phyloP scores from a whole-genome alignment of 2,888 invertebrate species.

The Microchrysa polita region DNA sequence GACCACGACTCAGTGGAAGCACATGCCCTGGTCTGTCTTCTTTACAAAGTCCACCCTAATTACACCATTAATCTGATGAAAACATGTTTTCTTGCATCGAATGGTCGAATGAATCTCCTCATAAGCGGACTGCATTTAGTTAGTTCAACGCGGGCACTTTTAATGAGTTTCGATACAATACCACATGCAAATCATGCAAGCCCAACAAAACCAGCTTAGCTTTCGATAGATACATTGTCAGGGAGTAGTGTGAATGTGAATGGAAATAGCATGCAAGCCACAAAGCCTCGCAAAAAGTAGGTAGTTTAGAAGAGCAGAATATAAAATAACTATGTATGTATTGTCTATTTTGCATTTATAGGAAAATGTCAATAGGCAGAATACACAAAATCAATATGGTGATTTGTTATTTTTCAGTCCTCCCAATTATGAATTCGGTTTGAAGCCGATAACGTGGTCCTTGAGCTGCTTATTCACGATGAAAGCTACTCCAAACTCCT shows the following conservation, averaged over 20 bases:
- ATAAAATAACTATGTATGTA: no score
- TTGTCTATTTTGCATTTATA: neutral
- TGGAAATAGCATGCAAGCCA: no score
- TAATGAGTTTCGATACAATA: constrained; percentile 3
- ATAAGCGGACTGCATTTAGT: constrained; percentile 12
- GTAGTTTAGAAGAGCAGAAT: no score
- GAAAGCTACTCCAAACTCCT: no score
- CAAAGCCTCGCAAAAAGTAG: no score
- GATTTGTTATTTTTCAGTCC: no score
- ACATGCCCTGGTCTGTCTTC: constrained; percentile 5
- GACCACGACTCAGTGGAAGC: neutral
- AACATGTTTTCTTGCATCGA: constrained; percentile 27
- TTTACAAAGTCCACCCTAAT: constrained; percentile 24
- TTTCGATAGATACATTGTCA: neutral
- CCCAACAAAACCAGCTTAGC: neutral
- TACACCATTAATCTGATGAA: constrained; percentile 39
- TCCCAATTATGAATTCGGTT: no score
- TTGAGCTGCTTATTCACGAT: no score
- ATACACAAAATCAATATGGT: no score
- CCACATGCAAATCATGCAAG: constrained; percentile 12
- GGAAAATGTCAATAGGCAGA: no score
- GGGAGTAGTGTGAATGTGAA: neutral
- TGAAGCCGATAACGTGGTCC: no score
- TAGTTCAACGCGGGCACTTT: constrained; percentile 11
- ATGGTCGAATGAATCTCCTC: constrained; percentile 13